A percentile compares a stretch with the other conserved stretches of the same genome.
Conservation (phyloP, 2,888 invertebrate species). For the Noctua comes region DNA sequence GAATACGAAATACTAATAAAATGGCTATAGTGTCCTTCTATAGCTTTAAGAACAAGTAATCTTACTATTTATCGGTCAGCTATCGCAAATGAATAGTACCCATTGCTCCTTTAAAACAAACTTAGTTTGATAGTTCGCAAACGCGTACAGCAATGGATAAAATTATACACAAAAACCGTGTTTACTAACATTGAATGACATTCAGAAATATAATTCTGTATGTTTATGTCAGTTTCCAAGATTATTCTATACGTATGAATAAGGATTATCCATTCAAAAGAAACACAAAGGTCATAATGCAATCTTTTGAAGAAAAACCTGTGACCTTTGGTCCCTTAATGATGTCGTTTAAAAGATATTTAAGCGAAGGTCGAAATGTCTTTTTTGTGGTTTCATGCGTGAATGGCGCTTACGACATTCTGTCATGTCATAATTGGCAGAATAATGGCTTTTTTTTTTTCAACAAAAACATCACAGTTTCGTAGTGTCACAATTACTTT, state of each 20-base stretch:
- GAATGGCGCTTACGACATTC: slow-evolving; percentile 49
- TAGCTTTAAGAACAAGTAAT: slow-evolving; percentile 8
- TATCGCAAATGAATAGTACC: not conserved
- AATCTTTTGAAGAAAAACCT: slow-evolving; percentile 52
- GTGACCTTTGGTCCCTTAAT: slow-evolving; percentile 61
- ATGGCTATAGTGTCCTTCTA: slow-evolving; percentile 8
- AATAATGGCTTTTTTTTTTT: slow-evolving; percentile 12
- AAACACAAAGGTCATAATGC: slow-evolving; percentile 49
- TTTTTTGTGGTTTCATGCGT: slow-evolving; percentile 55
- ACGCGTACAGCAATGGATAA: slow-evolving; percentile 7
- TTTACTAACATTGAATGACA: slow-evolving; percentile 7
- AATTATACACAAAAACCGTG: not conserved
- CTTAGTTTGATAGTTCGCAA: not conserved
- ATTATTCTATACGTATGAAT: slow-evolving; percentile 14
- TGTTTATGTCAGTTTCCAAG: slow-evolving; percentile 12
- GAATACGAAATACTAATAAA: slow-evolving; percentile 14
- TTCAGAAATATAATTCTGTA: slow-evolving; percentile 31
- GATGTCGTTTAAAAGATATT: slow-evolving; percentile 58
- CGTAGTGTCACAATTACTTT: not conserved
- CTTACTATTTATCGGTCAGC: not conserved
- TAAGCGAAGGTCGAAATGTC: slow-evolving; percentile 60
- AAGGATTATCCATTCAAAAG: slow-evolving; percentile 42
- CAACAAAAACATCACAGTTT: not conserved
- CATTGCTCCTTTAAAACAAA: slow-evolving; percentile 23
- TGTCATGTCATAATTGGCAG: slow-evolving; percentile 49